Evolutionary conservation across 1,140 invertebrate genomes (phyloP), one percentile per base, ranked within the genome.

Genomic region (Drosophila serrata): DNA sequence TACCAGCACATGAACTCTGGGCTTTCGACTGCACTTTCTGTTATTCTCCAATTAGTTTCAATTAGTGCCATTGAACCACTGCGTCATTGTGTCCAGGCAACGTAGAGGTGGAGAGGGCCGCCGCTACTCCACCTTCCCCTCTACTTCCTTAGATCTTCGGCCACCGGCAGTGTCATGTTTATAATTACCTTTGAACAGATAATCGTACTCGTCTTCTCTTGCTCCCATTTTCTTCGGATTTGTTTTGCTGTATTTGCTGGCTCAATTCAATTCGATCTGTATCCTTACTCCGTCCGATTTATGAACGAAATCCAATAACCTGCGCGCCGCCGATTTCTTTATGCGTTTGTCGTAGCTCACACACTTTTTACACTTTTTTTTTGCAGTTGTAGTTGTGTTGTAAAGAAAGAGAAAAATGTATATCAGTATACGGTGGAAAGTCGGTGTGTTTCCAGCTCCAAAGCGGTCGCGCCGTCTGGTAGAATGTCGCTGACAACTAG

Each of bases 201-300:
- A 99, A 95, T 99, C 99, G 94, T 99, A 99, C 95, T 99, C 99
- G 94, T 99, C 98, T 95, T 99, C 98, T 95, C 98, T 97, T 94
- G 97, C 97, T 94, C 97, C 97, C 97, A 98, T 98, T 94, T 95
- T 95, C 33, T 39, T 40, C 37, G 27, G 33, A 31, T 74, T 74
- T 74, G 69, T 72, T 72, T 72, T 72, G 37, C 67, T 72, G 46
- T 51, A 75, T 46, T 40, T 79, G 72, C 64, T 82, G 60, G 70
- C 64, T 75, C 46, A 48, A 61, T 40, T 59, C n/a, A 37, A 33
- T 55, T 55, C 19, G 56, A 37, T 58, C 24, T 42, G 55, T 43
- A 40, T 64, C 5, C 33, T 55, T 55, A 24, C 37, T 72, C 61
- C 65, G 57, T 75, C 48, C 53, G 40, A 45, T 79, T 87, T 39